Conservation (phyloP, 2,113 vertebrate genomes). For the Rhinopomastus cyanomelas region DNA sequence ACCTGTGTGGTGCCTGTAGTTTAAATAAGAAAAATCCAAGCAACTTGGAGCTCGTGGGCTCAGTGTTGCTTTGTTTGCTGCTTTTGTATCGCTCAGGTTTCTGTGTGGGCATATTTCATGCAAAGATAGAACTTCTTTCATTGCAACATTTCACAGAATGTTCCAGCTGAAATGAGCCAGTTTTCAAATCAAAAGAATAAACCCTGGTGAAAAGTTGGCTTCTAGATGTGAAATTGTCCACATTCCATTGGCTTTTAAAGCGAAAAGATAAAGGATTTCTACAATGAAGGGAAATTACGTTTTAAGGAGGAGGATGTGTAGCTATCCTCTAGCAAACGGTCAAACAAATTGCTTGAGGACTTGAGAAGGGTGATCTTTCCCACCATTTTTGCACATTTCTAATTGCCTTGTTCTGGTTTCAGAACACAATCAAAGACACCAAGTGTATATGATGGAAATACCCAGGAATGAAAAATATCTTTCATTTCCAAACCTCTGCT, state of each 20-base stretch:
- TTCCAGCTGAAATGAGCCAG: constrained; percentile 54
- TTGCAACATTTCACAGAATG: constrained; percentile 53
- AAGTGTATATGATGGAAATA: not conserved
- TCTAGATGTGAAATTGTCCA: constrained; percentile 30
- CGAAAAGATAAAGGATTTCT: not conserved
- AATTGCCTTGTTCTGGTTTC: not conserved
- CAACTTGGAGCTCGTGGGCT: not conserved
- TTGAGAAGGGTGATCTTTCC: not conserved
- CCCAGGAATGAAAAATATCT: not conserved
- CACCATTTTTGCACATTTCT: not conserved
- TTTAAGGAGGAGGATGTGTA: not conserved
- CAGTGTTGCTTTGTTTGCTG: constrained; percentile 7
- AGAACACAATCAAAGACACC: not conserved
- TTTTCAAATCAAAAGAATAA: constrained; percentile 61
- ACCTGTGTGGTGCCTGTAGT: constrained; percentile 5
- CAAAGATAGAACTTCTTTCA: constrained; percentile 59
- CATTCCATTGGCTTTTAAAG: constrained; percentile 25
- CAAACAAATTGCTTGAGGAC: not conserved
- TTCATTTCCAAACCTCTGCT: constrained; percentile 11
- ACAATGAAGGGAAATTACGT: not conserved
- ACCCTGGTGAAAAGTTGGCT: constrained; percentile 47
- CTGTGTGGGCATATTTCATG: constrained; percentile 34
- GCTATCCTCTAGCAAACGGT: not conserved
- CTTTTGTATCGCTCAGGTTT: not conserved
- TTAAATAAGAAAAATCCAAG: constrained; percentile 9